These are phyloP conservation scores for Onychostoma macrolepis DNA, from an alignment of 2,113 vertebrate species.

Conservation along the genomic window DNA sequence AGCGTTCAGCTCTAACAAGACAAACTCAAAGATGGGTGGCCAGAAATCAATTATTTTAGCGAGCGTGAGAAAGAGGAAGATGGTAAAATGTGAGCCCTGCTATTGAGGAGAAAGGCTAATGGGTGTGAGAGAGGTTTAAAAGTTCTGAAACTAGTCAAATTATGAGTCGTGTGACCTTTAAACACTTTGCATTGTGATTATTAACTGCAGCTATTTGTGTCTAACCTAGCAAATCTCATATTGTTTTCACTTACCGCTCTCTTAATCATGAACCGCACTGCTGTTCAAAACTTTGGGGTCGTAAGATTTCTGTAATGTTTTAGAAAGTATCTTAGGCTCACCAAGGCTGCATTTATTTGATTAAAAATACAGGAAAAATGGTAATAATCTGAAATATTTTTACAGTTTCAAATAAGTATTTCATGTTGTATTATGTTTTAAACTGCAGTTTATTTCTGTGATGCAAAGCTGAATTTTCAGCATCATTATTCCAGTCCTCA, in stretches of 20 bases:
- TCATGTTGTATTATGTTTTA: no score
- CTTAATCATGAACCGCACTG: neutral
- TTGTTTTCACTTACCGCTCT: neutral
- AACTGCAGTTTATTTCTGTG: neutral
- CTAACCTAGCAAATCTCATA: neutral
- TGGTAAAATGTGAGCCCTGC: neutral
- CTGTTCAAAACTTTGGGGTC: neutral
- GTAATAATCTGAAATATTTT: neutral
- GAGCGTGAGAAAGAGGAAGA: neutral
- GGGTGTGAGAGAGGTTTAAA: neutral
- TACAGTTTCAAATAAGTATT: neutral
- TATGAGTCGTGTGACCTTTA: neutral
- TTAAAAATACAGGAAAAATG: neutral
- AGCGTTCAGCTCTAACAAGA: neutral
- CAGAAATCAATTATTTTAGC: neutral
- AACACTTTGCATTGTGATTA: neutral
- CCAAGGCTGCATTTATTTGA: neutral
- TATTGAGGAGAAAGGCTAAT: neutral
- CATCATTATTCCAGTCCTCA: neutral
- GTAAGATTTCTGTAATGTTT: neutral
- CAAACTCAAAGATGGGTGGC: neutral
- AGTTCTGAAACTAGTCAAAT: neutral
- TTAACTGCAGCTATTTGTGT: neutral
- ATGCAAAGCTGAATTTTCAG: neutral
- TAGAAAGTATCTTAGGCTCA: neutral